Conservation (phyloP, 2,113 vertebrate genomes). For the Chrysochloris asiatica region DNA sequence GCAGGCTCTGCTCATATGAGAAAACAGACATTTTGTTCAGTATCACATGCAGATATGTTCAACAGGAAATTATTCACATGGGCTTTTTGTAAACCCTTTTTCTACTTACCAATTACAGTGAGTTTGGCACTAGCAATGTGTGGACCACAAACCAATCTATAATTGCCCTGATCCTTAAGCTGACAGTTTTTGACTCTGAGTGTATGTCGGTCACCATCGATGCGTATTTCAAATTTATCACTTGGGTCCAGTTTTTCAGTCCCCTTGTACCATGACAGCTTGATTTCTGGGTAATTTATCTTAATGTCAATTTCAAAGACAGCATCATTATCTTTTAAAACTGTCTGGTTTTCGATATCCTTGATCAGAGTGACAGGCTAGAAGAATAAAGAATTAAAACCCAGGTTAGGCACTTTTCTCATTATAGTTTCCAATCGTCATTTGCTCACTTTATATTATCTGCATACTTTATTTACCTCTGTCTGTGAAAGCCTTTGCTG, state of each 20-base stretch:
- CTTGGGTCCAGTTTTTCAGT: slow-evolving; percentile 93
- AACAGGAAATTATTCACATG: slow-evolving; percentile 11
- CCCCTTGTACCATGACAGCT: slow-evolving; percentile 97
- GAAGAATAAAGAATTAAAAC: slow-evolving; percentile 78
- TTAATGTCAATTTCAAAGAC: slow-evolving; percentile 94
- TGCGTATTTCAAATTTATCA: slow-evolving; percentile 92
- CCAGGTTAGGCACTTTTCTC: slow-evolving; percentile 30
- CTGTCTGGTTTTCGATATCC: slow-evolving; percentile 92
- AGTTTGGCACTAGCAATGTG: slow-evolving; percentile 96
- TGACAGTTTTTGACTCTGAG: slow-evolving; percentile 92
- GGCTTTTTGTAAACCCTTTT: not conserved
- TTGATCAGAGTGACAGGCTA: slow-evolving; percentile 94
- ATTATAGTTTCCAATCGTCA: not conserved
- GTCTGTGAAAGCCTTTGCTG: slow-evolving; percentile 96
- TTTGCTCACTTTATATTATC: slow-evolving; percentile 47
- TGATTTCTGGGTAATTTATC: slow-evolving; percentile 98
- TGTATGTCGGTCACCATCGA: slow-evolving; percentile 89
- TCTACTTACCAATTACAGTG: slow-evolving; percentile 91
- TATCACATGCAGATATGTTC: slow-evolving; percentile 11
- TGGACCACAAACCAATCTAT: slow-evolving; percentile 95
- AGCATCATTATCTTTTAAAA: slow-evolving; percentile 89
- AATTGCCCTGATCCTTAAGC: slow-evolving; percentile 93
- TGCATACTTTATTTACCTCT: slow-evolving; percentile 87
- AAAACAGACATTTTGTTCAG: slow-evolving; percentile 67
- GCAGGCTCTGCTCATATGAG: slow-evolving; percentile 87